Evolutionary conservation across 2,113 vertebrate genomes (phyloP), one percentile per base, ranked within the genome.

Genomic region (Oplegnathus fasciatus): DNA sequence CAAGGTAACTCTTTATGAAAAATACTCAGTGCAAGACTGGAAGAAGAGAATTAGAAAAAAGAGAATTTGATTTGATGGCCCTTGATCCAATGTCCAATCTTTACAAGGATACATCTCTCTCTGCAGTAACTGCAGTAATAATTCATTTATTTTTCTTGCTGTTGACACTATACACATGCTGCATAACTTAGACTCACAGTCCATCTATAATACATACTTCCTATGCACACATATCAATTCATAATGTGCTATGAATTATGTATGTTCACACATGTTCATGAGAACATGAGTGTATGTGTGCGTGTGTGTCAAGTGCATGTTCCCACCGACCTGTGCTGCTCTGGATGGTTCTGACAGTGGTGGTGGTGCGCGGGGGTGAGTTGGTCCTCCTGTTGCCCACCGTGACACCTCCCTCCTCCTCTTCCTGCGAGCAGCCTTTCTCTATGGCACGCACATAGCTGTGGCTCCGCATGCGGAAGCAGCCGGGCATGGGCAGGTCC

Each of bases 361-460:
- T 98, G 94, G 98, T 96, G 78, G 95, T 96, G 70, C 96, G 97
- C 0, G 98, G 97, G 0, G 98, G 97, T 1, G 97, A 97, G 0
- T 95, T 94, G 60, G 95, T 95, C 48, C 96, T 85, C 84, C 96
- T 95, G 0, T 93, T 94, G 69, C 96, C 86, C 62, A 94, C 94
- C 58, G 22, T 9, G 17, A 65, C 2, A 20, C 77, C 86, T 17
- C 75, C 83, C 48, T 94, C 93, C 54, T 98, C 98, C 0, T 98
- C 97, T 0, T 99, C 98, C 91, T 99, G 97, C 6, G 98, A 97
- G 93, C 98, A 99, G 87, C 98, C 98, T 84, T 98, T 98, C 95
- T 99, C 98, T 4, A 99, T 99, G 92, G 98, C 98, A 9, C 98
- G 92, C 83, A 99, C 98, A 0, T 99, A 99, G 95, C 98, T 99